Evolutionary conservation across 1,140 invertebrate genomes (phyloP), one percentile per base, ranked within the genome.

Genomic region (Cherax destructor): DNA sequence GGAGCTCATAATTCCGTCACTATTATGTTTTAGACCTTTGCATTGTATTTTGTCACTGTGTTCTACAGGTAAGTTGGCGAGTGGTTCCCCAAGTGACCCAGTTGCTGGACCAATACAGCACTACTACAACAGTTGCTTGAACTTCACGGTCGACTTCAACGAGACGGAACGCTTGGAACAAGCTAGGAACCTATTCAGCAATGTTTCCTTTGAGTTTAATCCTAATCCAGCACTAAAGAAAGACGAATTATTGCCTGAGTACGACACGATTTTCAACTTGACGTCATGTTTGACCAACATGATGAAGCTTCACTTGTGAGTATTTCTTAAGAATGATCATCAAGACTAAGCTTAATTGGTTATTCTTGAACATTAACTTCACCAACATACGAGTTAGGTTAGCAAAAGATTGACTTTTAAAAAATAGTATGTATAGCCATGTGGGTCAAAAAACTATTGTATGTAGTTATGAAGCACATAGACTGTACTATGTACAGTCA

Each of bases 241-340:
- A 9, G 52, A 56, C 52, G 52, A 56, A 13, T 41, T 41, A 41
- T 56, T 7, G 52, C 52, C 52, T 7, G 52, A 13, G 7, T 56
- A 56, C 52, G 52, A 56, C 52, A 56, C 6, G 6, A 56, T 1
- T 0, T 56, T 56, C 11, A 13, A 56, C 3, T 56, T 56, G 11
- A 56, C 52, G 11, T 2, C 52, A 0, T 56, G 52, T 13, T 79
- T 92, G 41, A 76, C 83, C 13, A 56, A 52, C 11, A 89, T 92
- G 86, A 92, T 92, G 81, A 92, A 92, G 72, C 69, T 84, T 1
- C 74, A 86, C 80, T 92, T 88, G 91, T 92, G 59, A 89, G 91
- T 89, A 76, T 47, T 80, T 7, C 2, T 41, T 41, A 41, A 41
- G n/a, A 41, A 41, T 41, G 0, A 41, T 41, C 30, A 41, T 41